Conservation (phyloP, 2,888 invertebrate species). For the Ethmia dodecea region DNA sequence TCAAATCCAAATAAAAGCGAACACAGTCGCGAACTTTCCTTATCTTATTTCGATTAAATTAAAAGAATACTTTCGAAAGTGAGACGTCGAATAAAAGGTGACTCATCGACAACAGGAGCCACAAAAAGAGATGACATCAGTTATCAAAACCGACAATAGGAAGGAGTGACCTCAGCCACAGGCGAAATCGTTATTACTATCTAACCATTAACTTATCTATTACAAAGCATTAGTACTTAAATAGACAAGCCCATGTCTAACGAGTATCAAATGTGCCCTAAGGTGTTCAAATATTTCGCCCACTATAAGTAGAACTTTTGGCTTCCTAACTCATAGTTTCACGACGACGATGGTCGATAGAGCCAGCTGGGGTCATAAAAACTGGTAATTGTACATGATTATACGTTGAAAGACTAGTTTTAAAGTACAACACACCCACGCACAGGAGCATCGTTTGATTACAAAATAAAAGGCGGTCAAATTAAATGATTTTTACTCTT, state of each 20-base stretch:
- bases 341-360: conserved; percentile 4
- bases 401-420: conserved; percentile 29
- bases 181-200: conserved; percentile 10
- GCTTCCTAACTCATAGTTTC: conserved; percentile 15
- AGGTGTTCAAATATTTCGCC: conserved; percentile 29
- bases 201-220: conserved; percentile 24
- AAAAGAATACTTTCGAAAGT: too few species aligned
- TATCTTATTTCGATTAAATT: too few species aligned
- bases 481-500: too few species aligned
- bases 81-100: too few species aligned
- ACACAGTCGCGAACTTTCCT: too few species aligned
- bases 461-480: conserved; percentile 11
- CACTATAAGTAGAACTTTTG: conserved; percentile 21
- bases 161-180: conserved; percentile 2
- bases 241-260: conserved; percentile 27
- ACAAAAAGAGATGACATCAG: conserved; percentile 1
- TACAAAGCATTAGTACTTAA: conserved; percentile 36
- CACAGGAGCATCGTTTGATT: conserved; percentile 23
- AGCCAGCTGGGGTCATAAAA: conserved; percentile 27
- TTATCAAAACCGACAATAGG: neutral
- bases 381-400: conserved; percentile 39
- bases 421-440: conserved; percentile 22
- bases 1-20: too few species aligned
- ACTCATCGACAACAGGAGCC: too few species aligned
- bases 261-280: conserved; percentile 24